phyloP scores from a whole-genome alignment of 2,888 invertebrate species.

The Platerodrilus igneus region DNA sequence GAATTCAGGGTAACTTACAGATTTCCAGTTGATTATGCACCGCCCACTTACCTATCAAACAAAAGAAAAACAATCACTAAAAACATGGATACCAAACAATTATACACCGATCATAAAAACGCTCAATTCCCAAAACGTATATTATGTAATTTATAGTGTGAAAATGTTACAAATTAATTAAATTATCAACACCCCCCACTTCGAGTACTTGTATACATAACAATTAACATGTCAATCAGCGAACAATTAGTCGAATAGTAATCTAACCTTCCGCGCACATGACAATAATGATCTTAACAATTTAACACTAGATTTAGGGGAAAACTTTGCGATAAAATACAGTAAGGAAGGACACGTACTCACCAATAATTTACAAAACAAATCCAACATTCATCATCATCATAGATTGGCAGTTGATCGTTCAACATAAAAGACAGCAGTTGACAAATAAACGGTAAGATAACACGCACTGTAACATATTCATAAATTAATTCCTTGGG shows the following conservation, averaged over 20 bases:
- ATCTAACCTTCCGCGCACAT: constrained; percentile 14
- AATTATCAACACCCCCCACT: constrained; percentile 39
- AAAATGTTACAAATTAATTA: too few relatives aligned
- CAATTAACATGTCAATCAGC: constrained; percentile 42
- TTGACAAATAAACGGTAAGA: constrained; percentile 1
- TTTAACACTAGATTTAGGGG: constrained; percentile 1
- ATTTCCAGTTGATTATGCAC: constrained; percentile 10
- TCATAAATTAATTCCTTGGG: constrained; percentile 22
- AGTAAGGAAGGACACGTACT: too few relatives aligned
- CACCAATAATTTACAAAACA: constrained; percentile 39
- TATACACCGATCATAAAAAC: too few relatives aligned
- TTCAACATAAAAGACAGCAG: constrained; percentile 10
- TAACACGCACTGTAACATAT: constrained; percentile 11
- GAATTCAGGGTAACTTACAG: too few relatives aligned
- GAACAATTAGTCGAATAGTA: constrained; percentile 33
- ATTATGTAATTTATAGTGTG: too few relatives aligned
- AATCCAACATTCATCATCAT: constrained; percentile 37
- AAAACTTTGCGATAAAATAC: constrained; percentile 16
- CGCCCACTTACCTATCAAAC: constrained; percentile 11
- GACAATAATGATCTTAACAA: constrained; percentile 6
- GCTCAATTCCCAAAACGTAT: too few relatives aligned
- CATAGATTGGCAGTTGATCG: constrained; percentile 27
- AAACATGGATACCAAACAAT: background rate
- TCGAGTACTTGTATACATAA: constrained; percentile 39
- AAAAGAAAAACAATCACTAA: constrained; percentile 12